A percentile compares a stretch with the other conserved stretches of the same genome.
Conservation (phyloP, 2,113 vertebrate genomes). For the Clarias batrachus region DNA sequence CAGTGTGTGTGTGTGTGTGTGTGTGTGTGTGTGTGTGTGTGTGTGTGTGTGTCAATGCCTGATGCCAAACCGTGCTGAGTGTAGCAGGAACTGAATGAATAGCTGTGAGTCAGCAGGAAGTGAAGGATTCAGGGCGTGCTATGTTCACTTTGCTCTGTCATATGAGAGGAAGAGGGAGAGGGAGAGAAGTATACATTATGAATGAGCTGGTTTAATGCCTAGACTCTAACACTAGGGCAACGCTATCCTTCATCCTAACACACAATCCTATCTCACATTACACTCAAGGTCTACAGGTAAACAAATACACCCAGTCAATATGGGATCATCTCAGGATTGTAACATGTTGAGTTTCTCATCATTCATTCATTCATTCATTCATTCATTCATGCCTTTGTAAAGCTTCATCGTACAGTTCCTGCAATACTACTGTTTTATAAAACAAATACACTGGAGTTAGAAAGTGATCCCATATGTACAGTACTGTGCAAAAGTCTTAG, state of each 20-base stretch:
- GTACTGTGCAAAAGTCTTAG: no score
- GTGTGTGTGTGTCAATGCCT: background rate
- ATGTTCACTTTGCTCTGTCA: conserved; percentile 1
- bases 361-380: background rate
- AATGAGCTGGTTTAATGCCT: background rate
- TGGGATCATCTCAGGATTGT: background rate
- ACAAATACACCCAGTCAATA: background rate
- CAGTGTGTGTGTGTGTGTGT: background rate
- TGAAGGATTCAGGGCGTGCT: conserved; percentile 7
- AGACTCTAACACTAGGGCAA: background rate
- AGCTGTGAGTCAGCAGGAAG: conserved; percentile 56
- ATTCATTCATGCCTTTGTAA: background rate
- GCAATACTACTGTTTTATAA: no score
- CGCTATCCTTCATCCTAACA: background rate
- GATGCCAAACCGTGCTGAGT: background rate
- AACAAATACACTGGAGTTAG: no score
- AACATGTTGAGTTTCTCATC: background rate
- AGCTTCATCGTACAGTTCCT: background rate
- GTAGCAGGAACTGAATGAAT: conserved; percentile 25
- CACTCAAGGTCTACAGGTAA: background rate
- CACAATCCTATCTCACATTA: background rate
- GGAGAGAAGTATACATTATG: background rate
- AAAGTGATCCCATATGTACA: no score
- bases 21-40: background rate
- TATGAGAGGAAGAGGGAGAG: background rate